Evolutionary conservation across 2,113 vertebrate species (phyloP).

Genomic region (Eretmochelys imbricata): DNA sequence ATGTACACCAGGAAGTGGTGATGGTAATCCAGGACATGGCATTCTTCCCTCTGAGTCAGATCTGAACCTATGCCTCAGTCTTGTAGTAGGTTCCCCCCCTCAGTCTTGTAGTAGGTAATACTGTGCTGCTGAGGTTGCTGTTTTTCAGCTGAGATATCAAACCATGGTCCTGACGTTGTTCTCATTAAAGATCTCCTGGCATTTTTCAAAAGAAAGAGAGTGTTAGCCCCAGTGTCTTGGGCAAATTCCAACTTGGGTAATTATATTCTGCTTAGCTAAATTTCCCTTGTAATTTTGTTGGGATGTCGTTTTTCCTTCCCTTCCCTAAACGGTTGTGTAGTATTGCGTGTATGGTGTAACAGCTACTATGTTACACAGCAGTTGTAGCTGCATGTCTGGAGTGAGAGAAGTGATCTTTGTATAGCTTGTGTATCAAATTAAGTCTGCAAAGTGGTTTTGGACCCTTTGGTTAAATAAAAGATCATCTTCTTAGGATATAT

Average conservation of each 20-base stretch:
- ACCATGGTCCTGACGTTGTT: conserved; percentile 66
- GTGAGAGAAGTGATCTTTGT: conserved; percentile 11
- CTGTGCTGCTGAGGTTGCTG: conserved; percentile 52
- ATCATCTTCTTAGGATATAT: background rate
- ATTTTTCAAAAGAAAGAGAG: conserved; percentile 66
- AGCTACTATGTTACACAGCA: background rate
- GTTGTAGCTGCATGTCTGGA: conserved; percentile 13
- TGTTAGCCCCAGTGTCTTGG: conserved; percentile 67
- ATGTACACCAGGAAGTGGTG: background rate
- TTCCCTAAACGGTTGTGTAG: background rate
- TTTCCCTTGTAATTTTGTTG: conserved; percentile 55
- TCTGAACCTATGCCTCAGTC: conserved; percentile 43
- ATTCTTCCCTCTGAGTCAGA: conserved; percentile 45
- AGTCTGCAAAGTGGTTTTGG: background rate
- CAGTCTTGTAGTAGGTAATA: conserved; percentile 30
- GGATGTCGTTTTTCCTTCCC: conserved; percentile 28
- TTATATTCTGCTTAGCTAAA: conserved; percentile 69
- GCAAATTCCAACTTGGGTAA: conserved; percentile 72
- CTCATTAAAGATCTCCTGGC: conserved; percentile 75
- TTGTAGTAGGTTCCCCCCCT: conserved; percentile 34
- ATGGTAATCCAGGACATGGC: conserved; percentile 15
- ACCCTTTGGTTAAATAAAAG: background rate
- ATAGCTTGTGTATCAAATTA: background rate
- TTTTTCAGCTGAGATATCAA: conserved; percentile 70
- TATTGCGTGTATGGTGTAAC: background rate